Base-by-base conservation (phyloP, 2,888 invertebrate genomes). In the Eupithecia dodoneata region DNA sequence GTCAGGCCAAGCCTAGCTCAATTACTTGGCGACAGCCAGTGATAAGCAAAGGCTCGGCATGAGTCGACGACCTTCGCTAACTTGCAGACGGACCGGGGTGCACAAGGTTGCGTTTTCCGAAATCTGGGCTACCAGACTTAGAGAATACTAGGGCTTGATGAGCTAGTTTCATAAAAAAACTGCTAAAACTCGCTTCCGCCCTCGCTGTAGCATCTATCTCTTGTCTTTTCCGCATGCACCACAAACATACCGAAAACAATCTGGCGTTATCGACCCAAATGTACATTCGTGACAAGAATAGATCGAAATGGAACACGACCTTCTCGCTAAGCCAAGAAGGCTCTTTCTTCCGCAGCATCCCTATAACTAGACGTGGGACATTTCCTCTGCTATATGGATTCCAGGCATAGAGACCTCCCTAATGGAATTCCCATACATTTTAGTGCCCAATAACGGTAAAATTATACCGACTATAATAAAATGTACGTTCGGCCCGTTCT, bases 361-460 rank as follows among this genome's bases (percentile, higher is more conserved):
- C 9, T 59, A 18, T 59, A 59, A 59, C 55, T 10, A 69, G 44
- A 44, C 18, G 55, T 9, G 10, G 45, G 67, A 45, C 67, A 47
- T 18, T 47, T 47, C 70, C 70, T n/a, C n/a, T n/a, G 70, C 47
- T 47, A 75, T 81, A 84, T 83, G 82, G 82, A 82, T 85, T 83
- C 82, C 81, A 59, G 75, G 71, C 79, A 78, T 74, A 75, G 79
- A 73, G 77, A 41, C 73, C 52, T 74, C 71, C 76, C 74, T 84
- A 85, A 87, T 86, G 83, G 86, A 79, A 86, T 87, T 87, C 83
- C 87, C 83, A 86, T 87, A 85, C 82, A 82, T 72, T 86, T 84
- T 81, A 87, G 79, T 80, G 83, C 82, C 81, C 83, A 77, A 83
- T 85, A 83, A 83, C 79, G 74, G 73, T 80, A 75, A 79, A 83